A percentile compares a stretch with the other conserved stretches of the same genome.
phyloP scores from a whole-genome alignment of 2,888 invertebrate species.

The Calliopum simillimum region DNA sequence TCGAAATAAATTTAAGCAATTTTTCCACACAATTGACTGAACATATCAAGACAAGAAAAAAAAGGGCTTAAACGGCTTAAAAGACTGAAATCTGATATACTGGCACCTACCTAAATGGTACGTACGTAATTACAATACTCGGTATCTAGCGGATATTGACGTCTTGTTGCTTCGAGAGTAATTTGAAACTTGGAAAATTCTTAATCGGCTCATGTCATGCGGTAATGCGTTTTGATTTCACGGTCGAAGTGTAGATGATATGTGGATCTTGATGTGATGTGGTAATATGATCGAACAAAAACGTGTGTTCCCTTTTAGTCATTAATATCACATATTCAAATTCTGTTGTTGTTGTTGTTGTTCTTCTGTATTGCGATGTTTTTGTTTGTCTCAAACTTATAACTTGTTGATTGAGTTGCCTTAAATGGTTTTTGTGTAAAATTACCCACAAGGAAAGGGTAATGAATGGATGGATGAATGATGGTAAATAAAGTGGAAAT shows the following conservation, averaged over 20 bases:
- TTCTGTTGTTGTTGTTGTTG: conserved; percentile 30
- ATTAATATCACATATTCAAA: conserved; percentile 28
- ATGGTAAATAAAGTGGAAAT: too few relatives aligned
- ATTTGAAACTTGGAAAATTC: conserved; percentile 61
- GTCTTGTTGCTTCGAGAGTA: conserved; percentile 43
- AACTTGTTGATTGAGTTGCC: too few relatives aligned
- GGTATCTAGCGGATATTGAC: conserved; percentile 27
- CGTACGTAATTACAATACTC: conserved; percentile 62
- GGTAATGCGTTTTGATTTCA: conserved; percentile 34
- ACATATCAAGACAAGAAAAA: conserved; percentile 51
- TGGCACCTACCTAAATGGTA: conserved; percentile 66
- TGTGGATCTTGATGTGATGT: conserved; percentile 22
- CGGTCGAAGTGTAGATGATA: conserved; percentile 33
- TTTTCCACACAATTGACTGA: conserved; percentile 66
- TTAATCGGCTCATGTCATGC: conserved; percentile 67
- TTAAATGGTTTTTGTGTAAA: too few relatives aligned
- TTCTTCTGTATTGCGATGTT: too few relatives aligned
- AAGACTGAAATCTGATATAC: conserved; percentile 58
- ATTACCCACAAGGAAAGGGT: too few relatives aligned
- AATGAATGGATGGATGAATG: too few relatives aligned
- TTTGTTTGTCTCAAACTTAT: too few relatives aligned
- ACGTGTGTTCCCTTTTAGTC: conserved; percentile 10
- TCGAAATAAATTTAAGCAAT: conserved; percentile 46
- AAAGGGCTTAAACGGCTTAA: conserved; percentile 52
- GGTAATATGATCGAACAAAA: conserved; percentile 30